phyloP scores from a whole-genome alignment of 2,113 vertebrate genomes.

The Nothoprocta pentlandii region DNA sequence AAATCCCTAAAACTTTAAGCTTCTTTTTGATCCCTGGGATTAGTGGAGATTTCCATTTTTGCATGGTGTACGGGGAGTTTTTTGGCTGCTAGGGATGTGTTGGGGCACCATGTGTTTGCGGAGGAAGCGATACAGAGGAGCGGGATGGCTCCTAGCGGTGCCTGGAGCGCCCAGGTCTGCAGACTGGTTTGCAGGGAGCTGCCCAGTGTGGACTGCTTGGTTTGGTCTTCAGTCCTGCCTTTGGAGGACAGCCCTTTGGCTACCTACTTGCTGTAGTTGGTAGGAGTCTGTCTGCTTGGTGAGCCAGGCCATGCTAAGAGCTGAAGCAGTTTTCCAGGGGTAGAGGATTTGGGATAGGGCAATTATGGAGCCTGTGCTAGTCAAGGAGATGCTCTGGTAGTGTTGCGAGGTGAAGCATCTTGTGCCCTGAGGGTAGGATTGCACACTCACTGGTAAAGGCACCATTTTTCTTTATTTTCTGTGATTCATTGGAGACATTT shows the following conservation, averaged over 20 bases:
- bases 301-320: rapidly evolving
- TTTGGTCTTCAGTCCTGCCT: background rate
- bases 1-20: slow-evolving; percentile 40
- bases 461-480: background rate
- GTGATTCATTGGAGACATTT: background rate
- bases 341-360: background rate
- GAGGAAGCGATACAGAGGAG: background rate
- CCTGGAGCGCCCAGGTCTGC: rapidly evolving
- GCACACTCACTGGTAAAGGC: background rate
- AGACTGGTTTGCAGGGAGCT: rapidly evolving
- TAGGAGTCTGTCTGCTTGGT: background rate
- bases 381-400: background rate
- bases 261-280: background rate
- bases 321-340: background rate
- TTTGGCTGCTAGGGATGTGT: background rate
- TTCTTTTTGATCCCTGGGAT: slow-evolving; percentile 42
- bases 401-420: background rate
- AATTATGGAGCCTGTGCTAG: background rate
- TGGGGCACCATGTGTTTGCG: background rate
- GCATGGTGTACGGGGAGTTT: background rate
- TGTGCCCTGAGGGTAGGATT: rapidly evolving
- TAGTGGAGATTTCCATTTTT: slow-evolving; percentile 38
- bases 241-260: background rate
- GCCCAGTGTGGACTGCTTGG: background rate
- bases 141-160: background rate